Base-by-base conservation (phyloP, 2,113 vertebrate genomes). In the Aspiorhynchus laticeps region DNA sequence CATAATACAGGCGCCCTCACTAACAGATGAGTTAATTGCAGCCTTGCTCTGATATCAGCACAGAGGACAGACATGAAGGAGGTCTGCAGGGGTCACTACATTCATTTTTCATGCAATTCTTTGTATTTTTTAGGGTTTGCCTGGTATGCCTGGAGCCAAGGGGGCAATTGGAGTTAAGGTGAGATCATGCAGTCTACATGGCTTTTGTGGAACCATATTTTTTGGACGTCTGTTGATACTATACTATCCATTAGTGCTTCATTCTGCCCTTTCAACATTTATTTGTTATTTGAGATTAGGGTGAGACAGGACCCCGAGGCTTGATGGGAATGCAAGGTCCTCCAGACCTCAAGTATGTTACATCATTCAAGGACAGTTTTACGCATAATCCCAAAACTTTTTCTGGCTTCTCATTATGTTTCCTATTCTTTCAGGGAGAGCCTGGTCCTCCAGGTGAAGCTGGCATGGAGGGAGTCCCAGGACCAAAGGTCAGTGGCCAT, bases 81-180 rank as follows among this genome's bases (percentile, higher is more conserved):
- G 43, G 80, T 69, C 63, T 84, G 19, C 53, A 61, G 33, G 38
- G 84, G 21, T 84, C 73, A 77, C 67, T 77, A 19, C 48, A 80
- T 56, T 84, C 84, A 86, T 43, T 63, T 71, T 71, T 65, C 75
- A 48, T 77, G 21, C 41, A 43, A 14, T 73, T 86, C 84, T 24
- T 86, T 43, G 56, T 3, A 80, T 89, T 95, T 12, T 89, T 86
- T 0, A 67, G 98, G 98, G 98, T 63, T 95, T 99, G 90, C 96
- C 97, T 0, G 98, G 98, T 3, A 96, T 96, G 74, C 95, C 98
- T 0, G 98, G 98, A 0, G 87, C 94, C 76, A 99, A 98, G 93
- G 98, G 98, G 65, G 96, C 95, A 71, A 79, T 96, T 53, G 98
- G 97, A 88, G 92, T 90, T 28, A 97, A 96, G 96, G 98, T 98